Evolutionary conservation across 2,888 invertebrate genomes (phyloP), one percentile per base, ranked within the genome.

Genomic region (Colostygia pectinataria): DNA sequence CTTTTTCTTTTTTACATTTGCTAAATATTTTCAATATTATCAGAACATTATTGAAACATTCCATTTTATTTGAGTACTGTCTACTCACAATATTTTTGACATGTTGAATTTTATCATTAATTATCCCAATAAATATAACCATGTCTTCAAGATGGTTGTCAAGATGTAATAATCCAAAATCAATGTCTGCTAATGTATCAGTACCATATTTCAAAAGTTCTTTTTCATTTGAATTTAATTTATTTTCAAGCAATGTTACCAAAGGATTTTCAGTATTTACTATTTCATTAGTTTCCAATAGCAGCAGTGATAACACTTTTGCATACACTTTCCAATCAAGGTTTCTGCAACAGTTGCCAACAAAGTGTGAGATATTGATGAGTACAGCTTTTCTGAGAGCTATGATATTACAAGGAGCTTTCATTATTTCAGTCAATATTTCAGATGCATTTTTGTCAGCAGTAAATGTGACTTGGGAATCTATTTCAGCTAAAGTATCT

Each of bases 381-480:
- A 74, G 68, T 12, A 80, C 57, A 27, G 80, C 81, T 64, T 77
- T 81, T 57, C 85, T 79, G 32, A 89, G 61, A 2, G 76, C 57
- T n/a, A 81, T 55, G 65, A 74, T 82, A 50, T 84, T 89, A 56
- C 86, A 88, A 1, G 80, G 74, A 33, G 78, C 63, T 65, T 82
- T 83, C 7, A 83, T 57, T 44, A 88, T 68, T 9, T 77, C 69
- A 46, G 47, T 65, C 8, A 82, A 38, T 15, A 57, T 57, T 42
- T 66, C 47, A 7, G 58, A 29, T 18, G 69, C 33, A 36, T 65
- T 45, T 18, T 56, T 40, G 13, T 56, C 45, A 28, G 52, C 18
- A 18, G 41, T 42, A 4, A 44, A 52, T 25, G 46, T 37, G 4
- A 59, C 27, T 46, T 55, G 49, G 34, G 59, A 39, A 13, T 68